Conservation (phyloP, 1,140 invertebrate genomes). For the Paralvinella palmiformis region DNA sequence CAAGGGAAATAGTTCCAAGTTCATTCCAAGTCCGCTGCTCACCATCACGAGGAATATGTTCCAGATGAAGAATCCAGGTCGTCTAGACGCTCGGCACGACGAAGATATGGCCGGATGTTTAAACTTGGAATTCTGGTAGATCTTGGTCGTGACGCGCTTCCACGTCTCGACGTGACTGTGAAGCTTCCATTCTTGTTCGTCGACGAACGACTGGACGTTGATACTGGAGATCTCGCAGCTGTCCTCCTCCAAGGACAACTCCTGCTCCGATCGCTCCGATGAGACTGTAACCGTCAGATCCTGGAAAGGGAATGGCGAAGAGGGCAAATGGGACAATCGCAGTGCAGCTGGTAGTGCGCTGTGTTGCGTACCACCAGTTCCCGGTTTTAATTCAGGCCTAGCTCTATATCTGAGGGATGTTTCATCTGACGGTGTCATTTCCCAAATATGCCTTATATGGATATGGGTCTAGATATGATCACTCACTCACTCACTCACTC, state of each 20-base stretch:
- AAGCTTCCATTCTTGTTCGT: constrained; percentile 50
- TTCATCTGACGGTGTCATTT: neutral
- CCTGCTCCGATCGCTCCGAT: constrained; percentile 42
- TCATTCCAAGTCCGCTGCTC: neutral
- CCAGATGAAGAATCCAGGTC: constrained; percentile 40
- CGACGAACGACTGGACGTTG: constrained; percentile 49
- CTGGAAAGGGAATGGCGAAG: neutral
- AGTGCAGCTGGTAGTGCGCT: neutral
- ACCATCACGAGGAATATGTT: neutral
- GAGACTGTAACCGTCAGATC: constrained; percentile 39
- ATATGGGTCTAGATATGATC: neutral
- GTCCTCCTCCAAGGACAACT: constrained; percentile 46
- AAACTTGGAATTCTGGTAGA: constrained; percentile 27
- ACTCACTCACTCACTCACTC: neutral
- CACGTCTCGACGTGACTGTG: constrained; percentile 46
- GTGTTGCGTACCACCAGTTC: neutral
- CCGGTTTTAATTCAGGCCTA: neutral
- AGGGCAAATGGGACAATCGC: neutral
- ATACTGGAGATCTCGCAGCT: constrained; percentile 44
- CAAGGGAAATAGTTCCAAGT: neutral
- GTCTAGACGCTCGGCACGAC: constrained; percentile 46
- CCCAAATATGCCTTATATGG: neutral
- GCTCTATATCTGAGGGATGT: neutral
- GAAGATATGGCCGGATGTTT: constrained; percentile 41
- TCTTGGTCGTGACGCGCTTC: constrained; percentile 32